These are phyloP conservation scores for Cacatua alba DNA, from an alignment of 2,113 vertebrate species.

Conservation along the genomic window DNA sequence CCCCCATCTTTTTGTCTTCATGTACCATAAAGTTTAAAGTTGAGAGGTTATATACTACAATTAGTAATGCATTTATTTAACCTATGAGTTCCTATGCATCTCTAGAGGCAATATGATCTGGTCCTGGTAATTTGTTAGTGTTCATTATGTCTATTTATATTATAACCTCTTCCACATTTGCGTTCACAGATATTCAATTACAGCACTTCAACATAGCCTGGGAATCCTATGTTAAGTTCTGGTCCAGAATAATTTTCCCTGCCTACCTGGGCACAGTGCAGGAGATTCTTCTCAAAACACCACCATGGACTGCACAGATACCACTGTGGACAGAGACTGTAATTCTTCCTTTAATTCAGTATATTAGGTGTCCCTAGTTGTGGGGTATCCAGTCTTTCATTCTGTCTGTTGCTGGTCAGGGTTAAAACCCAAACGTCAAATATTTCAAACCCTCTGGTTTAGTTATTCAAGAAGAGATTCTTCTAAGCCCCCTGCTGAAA, in stretches of 20 bases:
- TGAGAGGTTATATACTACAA: background rate
- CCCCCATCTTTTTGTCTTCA: background rate
- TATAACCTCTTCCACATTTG: background rate
- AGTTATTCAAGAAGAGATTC: background rate
- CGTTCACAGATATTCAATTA: background rate
- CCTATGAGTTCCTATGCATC: background rate
- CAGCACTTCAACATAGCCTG: background rate
- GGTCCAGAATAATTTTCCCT: background rate
- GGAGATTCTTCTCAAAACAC: background rate
- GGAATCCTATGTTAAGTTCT: background rate
- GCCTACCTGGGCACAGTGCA: background rate
- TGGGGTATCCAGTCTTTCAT: background rate
- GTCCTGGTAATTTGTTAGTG: background rate
- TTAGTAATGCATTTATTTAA: background rate
- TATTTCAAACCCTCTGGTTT: background rate
- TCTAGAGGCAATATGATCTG: background rate
- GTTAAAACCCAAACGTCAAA: background rate
- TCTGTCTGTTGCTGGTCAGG: background rate
- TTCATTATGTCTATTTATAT: background rate
- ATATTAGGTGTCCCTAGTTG: background rate
- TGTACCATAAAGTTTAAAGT: background rate
- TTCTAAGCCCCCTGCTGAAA: constrained; percentile 23
- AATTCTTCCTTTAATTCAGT: background rate
- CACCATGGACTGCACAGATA: background rate
- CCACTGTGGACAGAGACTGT: background rate